Base-by-base conservation (phyloP, 2,113 vertebrate species). In the Camarhynchus parvulus region DNA sequence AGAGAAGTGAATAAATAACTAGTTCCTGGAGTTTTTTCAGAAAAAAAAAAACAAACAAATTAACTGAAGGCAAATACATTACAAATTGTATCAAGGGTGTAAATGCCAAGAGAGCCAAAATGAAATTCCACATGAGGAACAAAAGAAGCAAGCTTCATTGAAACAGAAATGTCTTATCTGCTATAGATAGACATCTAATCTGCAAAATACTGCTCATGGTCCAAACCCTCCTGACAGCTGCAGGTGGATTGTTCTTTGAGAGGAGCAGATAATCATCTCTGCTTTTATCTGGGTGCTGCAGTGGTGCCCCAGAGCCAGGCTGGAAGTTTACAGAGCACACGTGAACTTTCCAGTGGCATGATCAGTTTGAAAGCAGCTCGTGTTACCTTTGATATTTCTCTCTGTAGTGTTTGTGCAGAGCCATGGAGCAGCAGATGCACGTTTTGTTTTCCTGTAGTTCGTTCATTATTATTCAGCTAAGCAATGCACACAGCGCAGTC, bases 361-460 rank as follows among this genome's bases (percentile, higher is more conserved):
- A 83, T 58, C 77, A 17, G 79, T 78, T 56, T 83, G 93, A 92
- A 94, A 88, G 23, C 78, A 31, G 93, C 92, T 33, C 46, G 30
- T 5, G 13, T 78, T 91, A 81, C 92, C 94, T 97, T 96, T 95
- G 96, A 75, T 96, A 91, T 95, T 96, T 94, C 83, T 70, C 62
- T 92, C 75, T 64, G 66, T 47, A 37, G 44, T 83, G 52, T 59
- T 93, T 74, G 74, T 35, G 21, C 41, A 16, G 47, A 78, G 90
- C 49, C 13, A 15, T 16, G 87, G 63, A 75, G 70, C 42, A 59
- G 47, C 35, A 83, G 59, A 39, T 46, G 59, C 33, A 4, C 7
- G 27, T n/a, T 76, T 85, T 86, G 35, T 91, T 95, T 93, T 74
- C 72, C 41, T 2, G 25, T 21, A 12, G 61, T 76, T 77, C 69